Evolutionary conservation across 2,888 invertebrate genomes (phyloP), one percentile per base, ranked within the genome.

Genomic region (Melinaea menophilus): DNA sequence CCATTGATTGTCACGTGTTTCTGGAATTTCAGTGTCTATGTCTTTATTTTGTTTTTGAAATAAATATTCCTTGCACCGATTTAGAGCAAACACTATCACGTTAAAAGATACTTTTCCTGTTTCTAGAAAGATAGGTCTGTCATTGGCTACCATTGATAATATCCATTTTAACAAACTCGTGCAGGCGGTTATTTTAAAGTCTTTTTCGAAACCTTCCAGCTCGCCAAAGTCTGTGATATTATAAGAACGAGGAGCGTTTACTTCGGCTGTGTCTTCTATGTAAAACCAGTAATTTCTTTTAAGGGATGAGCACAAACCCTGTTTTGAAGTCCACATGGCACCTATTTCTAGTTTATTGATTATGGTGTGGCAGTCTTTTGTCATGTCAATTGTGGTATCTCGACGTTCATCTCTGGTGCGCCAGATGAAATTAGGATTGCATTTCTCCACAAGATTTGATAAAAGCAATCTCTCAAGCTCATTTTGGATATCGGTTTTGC

Each of bases 141-240:
- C 78, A 67, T 85, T 81, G 34, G 84, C 79, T 1, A 82, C 79
- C 86, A 85, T 88, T 41, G 82, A 83, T 33, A 87, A 75, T 63
- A 84, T 72, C 90, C 88, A 95, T 76, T 94, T 94, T 48, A 97
- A 81, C 61, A 97, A 85, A 69, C 94, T 94, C 58, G 95, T 93
- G 70, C 96, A 95, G 3, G 96, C 95, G 2, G 96, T 96, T 60
- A 94, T 87, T 76, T 94, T 93, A 78, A 94, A 98, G 79, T 97
- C 97, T 70, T 92, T 92, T 62, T 92, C 79, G 76, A 95, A 95
- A 34, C 90, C 91, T 61, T 91, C 90, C 55, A 91, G 80, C 71
- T 94, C 94, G 33, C 92, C 91, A 12, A 79, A 79, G 71, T 93
- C 92, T 56, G 84, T 88, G 58, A 94, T 90, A 71, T 92, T 92